Evolutionary conservation across 2,888 invertebrate genomes (phyloP), one percentile per base, ranked within the genome.

Genomic region (Priapulus caudatus): DNA sequence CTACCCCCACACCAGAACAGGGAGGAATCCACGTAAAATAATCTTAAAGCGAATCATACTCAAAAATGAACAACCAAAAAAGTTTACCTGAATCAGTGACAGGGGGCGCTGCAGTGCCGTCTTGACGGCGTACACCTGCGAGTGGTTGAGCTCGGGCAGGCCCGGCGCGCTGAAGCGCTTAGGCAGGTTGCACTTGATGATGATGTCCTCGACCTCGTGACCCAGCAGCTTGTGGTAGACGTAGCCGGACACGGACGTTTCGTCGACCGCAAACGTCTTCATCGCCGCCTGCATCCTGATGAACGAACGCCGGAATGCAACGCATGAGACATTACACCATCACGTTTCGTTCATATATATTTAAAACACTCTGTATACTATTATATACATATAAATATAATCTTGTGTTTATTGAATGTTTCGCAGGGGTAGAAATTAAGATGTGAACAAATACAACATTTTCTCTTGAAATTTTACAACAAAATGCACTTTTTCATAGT

Each of bases 131-230:
- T 92, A 95, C 1, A 95, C 91, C 77, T 95, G 98, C 0, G 92
- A 95, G 57, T 95, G 82, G 74, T 99, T 99, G 50, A 99, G 78
- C 67, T 98, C 97, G 0, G 98, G 98, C 61, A 99, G 75, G 68
- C 95, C 91, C 0, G 95, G 95, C 0, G 95, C 98, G 51, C 91
- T 91, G 69, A 93, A 95, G 65, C 95, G 86, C 69, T 95, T 97
- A 0, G 97, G 97, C 49, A 95, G 76, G 58, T 87, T 86, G 59
- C 86, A 85, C 44, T 92, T 82, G 67, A 93, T 90, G 44, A 91
- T 73, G 1, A 91, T 84, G 66, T 97, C 95, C 63, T 95, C 95
- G 1, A 85, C 84, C 68, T 90, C 89, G 66, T 91, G 90, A 0
- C 98, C 98, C 52, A 98, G 74, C 23, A 99, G 77, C 47, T 93